Percentiles rank a stretch among this genome's conserved stretches.
phyloP scores from a whole-genome alignment of 2,113 vertebrate species.

The Ciconia maguari region DNA sequence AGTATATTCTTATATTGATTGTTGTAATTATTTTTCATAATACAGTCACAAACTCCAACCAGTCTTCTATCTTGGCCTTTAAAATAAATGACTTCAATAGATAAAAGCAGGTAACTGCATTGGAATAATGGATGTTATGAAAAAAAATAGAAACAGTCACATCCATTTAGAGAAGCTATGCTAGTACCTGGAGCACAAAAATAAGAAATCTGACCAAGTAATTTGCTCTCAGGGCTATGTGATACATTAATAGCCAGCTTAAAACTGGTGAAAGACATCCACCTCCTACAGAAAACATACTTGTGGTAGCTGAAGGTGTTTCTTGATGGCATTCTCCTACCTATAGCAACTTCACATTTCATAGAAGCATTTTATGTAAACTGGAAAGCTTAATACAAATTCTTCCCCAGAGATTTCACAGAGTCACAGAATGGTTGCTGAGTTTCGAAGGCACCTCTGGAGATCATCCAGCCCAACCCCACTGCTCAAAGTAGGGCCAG shows the following conservation, averaged over 20 bases:
- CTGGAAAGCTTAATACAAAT: not conserved
- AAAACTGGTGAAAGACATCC: not conserved
- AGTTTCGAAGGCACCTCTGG: not conserved
- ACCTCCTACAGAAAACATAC: not conserved
- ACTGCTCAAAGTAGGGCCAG: not conserved
- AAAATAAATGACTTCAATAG: not conserved
- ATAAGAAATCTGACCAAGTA: not conserved
- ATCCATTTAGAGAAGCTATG: not conserved
- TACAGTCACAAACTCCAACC: not conserved
- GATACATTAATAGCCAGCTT: not conserved
- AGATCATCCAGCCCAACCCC: not conserved
- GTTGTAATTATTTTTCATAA: slow-evolving; percentile 6
- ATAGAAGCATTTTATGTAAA: not conserved
- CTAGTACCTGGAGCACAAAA: not conserved
- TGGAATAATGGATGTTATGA: not conserved
- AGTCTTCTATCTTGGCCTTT: not conserved
- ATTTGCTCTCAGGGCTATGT: not conserved
- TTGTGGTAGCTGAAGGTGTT: not conserved
- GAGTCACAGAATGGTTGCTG: not conserved
- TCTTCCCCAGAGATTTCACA: not conserved
- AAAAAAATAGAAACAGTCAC: not conserved
- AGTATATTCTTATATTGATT: not conserved
- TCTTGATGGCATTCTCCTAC: not conserved
- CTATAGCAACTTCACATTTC: not conserved
- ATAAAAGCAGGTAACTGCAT: not conserved